These are phyloP conservation scores for Hydractinia symbiolongicarpus DNA, from an alignment of 30 jellyfish, hydroid and myxozoan genomes.

Conservation along the genomic window DNA sequence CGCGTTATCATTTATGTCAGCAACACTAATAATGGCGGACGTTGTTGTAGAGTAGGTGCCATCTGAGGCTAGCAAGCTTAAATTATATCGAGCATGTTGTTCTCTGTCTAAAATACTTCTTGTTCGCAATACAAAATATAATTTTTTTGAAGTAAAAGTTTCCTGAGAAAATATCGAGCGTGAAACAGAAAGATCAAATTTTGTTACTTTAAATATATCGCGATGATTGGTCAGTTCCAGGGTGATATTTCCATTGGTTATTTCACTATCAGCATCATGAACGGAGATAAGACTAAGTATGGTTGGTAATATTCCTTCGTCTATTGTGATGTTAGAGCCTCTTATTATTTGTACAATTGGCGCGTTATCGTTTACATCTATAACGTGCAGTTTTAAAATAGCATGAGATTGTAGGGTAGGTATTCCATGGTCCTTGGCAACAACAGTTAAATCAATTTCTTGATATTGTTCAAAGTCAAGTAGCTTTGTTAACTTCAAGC, in stretches of 20 bases:
- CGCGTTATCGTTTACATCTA: constrained; percentile 27
- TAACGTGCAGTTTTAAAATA: constrained; percentile 38
- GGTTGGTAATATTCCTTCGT: background rate
- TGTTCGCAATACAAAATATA: background rate
- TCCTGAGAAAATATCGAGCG: background rate
- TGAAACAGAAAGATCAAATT: background rate
- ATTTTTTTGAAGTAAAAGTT: background rate
- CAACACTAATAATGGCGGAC: constrained; percentile 9
- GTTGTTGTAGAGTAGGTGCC: background rate
- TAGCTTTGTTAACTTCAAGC: background rate
- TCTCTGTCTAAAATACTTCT: background rate
- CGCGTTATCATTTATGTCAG: constrained; percentile 64
- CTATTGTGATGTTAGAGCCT: background rate
- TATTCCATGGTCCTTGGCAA: constrained; percentile 64
- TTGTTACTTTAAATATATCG: background rate
- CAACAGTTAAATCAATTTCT: constrained; percentile 5
- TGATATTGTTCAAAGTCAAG: constrained; percentile 6
- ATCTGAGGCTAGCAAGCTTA: background rate
- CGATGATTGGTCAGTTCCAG: background rate
- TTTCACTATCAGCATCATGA: constrained; percentile 6
- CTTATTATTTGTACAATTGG: background rate
- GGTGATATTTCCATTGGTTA: background rate
- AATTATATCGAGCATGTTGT: background rate
- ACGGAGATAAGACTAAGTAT: constrained; percentile 1
- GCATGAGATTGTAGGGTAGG: constrained; percentile 43